Evolutionary conservation across 1,140 invertebrate species (phyloP), one percentile per base, ranked within the genome.

Genomic region (Lepidurus packardi): DNA sequence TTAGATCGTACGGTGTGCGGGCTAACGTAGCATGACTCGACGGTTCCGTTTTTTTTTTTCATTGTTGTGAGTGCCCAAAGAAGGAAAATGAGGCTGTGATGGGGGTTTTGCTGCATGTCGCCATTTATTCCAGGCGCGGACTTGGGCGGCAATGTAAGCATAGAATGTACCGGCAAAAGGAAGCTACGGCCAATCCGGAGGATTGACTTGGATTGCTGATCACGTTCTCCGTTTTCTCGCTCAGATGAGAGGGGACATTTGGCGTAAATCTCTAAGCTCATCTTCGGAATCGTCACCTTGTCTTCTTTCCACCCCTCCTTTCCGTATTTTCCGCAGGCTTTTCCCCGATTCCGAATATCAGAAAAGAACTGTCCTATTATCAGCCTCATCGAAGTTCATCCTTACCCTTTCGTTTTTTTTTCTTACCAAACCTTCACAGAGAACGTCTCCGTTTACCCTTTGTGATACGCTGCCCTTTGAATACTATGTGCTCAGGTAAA

Each of bases 151-250:
- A 65, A 1, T 6, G 53, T n/a, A 9, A 9, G 16, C 53, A 7
- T 4, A 65, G 8, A 65, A 21, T 65, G 53, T 21, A 65, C 45
- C 34, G 45, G 45, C 45, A 65, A 34, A 34, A 34, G 34, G 53
- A 65, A 65, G 53, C 21, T n/a, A 65, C 53, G n/a, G 53, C 0
- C 53, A 65, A 65, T 65, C 53, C 53, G 53, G 53, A 65, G 53
- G 53, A 65, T 65, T 65, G 53, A 65, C 53, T 65, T 65, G 53
- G 53, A 65, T 65, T 65, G 53, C 53, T 21, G 53, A 13, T 65
- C 53, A 65, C 53, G 53, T 65, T 65, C 53, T 65, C 53, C n/a
- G 53, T 16, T 65, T 65, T 65, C 53, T 65, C 53, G 53, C 53
- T 65, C 8, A 65, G 53, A 65, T 65, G 53, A 65, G 53, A 65